Conservation (phyloP, 2,113 vertebrate genomes). For the Perognathus longimembris region DNA sequence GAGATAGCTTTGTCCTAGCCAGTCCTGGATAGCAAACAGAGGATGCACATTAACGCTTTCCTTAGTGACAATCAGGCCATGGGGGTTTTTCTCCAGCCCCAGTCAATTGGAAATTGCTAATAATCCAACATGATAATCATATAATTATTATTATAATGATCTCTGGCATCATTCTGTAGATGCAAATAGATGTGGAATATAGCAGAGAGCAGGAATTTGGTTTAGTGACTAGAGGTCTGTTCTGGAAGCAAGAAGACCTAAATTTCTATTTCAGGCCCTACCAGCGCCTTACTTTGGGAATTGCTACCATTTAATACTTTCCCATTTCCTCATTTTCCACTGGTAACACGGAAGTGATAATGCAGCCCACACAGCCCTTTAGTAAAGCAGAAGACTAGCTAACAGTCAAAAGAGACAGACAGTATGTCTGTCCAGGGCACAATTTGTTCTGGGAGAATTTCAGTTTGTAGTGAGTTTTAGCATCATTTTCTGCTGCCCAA, state of each 20-base stretch:
- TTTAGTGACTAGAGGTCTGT: neutral
- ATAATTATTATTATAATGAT: neutral
- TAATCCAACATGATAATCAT: neutral
- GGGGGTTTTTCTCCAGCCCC: neutral
- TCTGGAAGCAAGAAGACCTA: neutral
- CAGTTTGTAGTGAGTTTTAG: constrained; percentile 48
- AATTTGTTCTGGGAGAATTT: constrained; percentile 39
- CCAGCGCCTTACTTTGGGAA: neutral
- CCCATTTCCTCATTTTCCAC: neutral
- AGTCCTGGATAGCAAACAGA: neutral
- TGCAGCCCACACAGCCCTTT: neutral
- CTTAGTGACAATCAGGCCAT: neutral
- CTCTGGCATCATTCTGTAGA: neutral
- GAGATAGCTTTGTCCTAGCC: neutral
- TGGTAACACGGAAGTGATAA: constrained; percentile 30
- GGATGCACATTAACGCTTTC: neutral
- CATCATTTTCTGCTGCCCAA: constrained; percentile 35
- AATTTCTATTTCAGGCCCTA: neutral
- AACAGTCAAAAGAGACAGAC: neutral
- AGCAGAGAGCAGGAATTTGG: neutral
- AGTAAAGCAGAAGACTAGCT: neutral
- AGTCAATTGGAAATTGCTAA: neutral
- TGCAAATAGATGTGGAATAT: neutral
- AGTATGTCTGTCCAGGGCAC: neutral
- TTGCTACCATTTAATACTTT: neutral